Conservation (phyloP, 1,140 invertebrate genomes). For the Agrilus planipennis region DNA sequence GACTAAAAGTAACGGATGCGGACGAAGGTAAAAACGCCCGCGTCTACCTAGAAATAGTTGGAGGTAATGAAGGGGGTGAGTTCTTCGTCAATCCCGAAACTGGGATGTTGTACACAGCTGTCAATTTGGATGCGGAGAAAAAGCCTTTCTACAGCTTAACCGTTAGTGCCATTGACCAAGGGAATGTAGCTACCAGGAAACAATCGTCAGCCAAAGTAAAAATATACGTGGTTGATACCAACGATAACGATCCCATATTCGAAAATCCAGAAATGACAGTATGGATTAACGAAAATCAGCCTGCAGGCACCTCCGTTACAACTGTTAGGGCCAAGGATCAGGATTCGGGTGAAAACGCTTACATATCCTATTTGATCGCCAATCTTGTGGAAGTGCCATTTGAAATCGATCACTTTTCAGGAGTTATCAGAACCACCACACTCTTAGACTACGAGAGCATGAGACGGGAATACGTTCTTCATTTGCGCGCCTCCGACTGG, state of each 20-base stretch:
- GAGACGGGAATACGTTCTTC: slow-evolving; percentile 65
- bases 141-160: slow-evolving; percentile 83
- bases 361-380: slow-evolving; percentile 86
- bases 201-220: slow-evolving; percentile 84
- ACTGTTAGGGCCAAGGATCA: slow-evolving; percentile 74
- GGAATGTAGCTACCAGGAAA: slow-evolving; percentile 67
- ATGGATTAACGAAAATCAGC: slow-evolving; percentile 74
- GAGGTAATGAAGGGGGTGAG: slow-evolving; percentile 80
- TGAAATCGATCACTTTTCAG: slow-evolving; percentile 90
- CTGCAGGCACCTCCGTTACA: slow-evolving; percentile 67
- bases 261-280: slow-evolving; percentile 55
- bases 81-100: slow-evolving; percentile 80
- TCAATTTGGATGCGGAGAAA: slow-evolving; percentile 73
- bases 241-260: slow-evolving; percentile 87
- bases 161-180: slow-evolving; percentile 81
- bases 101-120: slow-evolving; percentile 79
- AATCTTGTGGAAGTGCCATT: slow-evolving; percentile 85
- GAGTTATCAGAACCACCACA: slow-evolving; percentile 69
- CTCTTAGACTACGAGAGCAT: slow-evolving; percentile 86
- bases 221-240: slow-evolving; percentile 75
- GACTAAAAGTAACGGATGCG: slow-evolving; percentile 74
- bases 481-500: slow-evolving; percentile 89
- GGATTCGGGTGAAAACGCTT: slow-evolving; percentile 89
- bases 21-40: slow-evolving; percentile 72
- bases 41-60: slow-evolving; percentile 80